Evolutionary conservation across 2,113 vertebrate species (phyloP).

Genomic region (Tetrao urogallus): DNA sequence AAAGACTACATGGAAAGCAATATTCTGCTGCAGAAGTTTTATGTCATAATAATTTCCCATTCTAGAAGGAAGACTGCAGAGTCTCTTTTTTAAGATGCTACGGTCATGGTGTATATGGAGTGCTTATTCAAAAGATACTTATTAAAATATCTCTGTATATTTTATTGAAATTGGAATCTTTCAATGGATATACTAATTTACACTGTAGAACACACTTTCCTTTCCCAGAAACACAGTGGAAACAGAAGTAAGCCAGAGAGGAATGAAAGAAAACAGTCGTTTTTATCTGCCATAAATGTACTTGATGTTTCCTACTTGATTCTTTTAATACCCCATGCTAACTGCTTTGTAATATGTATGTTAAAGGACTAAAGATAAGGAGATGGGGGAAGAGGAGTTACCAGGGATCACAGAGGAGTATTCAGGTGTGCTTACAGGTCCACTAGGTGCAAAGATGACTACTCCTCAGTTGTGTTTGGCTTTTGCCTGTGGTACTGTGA

Average conservation of each 20-base stretch:
- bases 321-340: not conserved
- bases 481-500: not conserved
- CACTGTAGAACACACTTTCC: not conserved
- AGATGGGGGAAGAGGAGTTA: not conserved
- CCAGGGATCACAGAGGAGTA: not conserved
- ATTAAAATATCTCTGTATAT: not conserved
- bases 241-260: not conserved
- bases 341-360: not conserved
- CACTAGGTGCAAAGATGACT: not conserved
- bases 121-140: fast-evolving
- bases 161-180: not conserved
- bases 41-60: not conserved
- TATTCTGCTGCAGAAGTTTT: not conserved
- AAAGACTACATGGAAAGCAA: not conserved
- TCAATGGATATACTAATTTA: not conserved
- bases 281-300: not conserved
- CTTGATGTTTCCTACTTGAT: fast-evolving
- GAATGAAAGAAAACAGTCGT: not conserved
- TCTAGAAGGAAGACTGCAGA: not conserved
- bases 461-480: not conserved
- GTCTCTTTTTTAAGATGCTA: not conserved
- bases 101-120: not conserved
- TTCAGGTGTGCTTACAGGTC: not conserved
- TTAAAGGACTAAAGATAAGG: not conserved
- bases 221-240: not conserved